Base-by-base conservation (phyloP, 2,113 vertebrate species). In the Brienomyrus longianalis region DNA sequence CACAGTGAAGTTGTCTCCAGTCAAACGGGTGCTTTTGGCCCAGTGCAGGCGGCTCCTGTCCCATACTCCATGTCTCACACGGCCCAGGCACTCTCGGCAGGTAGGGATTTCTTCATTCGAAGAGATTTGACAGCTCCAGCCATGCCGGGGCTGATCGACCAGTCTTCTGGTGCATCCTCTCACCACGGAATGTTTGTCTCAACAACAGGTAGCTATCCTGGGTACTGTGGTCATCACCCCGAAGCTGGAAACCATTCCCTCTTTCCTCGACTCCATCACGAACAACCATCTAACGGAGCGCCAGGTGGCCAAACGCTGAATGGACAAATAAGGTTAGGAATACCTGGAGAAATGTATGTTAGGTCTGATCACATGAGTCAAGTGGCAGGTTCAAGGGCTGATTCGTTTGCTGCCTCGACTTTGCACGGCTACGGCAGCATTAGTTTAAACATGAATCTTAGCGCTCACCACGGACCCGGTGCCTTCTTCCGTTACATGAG, bases 401-500 rank as follows among this genome's bases (percentile, higher is more conserved):
- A 99, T 93, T 95, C 97, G 90, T 97, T 99, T 94, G 95, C 96
- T 88, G 96, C 97, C 90, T 97, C 98, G 93, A 96, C 98, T 66
- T 95, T 99, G 91, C 98, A 97, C 89, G 94, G 96, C 96, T 98
- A 98, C 95, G 93, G 97, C 92, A 97, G 96, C 94, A 95, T 99
- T 95, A 97, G 96, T 94, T 93, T 97, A 92, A 99, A 98, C 93
- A 97, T 99, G 97, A 99, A 98, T 91, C 93, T 98, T 87, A 96
- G 97, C 94, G 96, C 97, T 90, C 97, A 98, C 89, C 97, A 98
- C 91, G 97, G 98, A 94, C 96, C 98, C 51, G 98, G 98, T 10
- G 98, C 98, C 87, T 99, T 99, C 94, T 99, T 99, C 92, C 97
- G 98, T 91, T 99, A 99, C 95, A 99, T 99, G 98, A 96, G 98